Base-by-base conservation (phyloP, 2,888 invertebrate genomes). In the Yponomeuta cagnagella region DNA sequence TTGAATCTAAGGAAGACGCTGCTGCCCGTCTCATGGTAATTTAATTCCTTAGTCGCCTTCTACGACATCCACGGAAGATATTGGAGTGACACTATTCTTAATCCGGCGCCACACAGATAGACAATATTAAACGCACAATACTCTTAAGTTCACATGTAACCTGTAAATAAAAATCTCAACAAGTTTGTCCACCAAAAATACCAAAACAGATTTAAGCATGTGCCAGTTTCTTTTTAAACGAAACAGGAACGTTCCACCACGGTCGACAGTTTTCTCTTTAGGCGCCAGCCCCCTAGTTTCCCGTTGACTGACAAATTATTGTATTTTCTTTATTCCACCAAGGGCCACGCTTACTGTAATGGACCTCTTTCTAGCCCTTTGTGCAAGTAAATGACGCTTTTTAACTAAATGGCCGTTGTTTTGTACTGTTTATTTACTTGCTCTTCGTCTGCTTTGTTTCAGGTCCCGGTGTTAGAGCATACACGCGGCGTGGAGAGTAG, bases 331-430 rank as follows among this genome's bases (percentile, higher is more conserved):
- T 58, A 58, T 58, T 58, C 52, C 15, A 58, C 52, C 15, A 58
- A 58, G 52, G 52, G 23, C 64, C 64, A 23, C 23, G 64, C n/a
- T 64, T 30, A 64, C n/a, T 64, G 30, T 64, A 64, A 64, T 64
- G 64, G 64, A 23, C 23, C 30, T 31, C 67, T 67, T 43, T n/a
- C 43, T 15, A 12, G 52, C 43, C 67, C 43, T 67, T 67, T 67
- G 67, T 67, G 43, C 67, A 67, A 43, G n/a, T 67, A 67, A 67
- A 67, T 43, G 33, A 67, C 15, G 37, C 37, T 37, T 37, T 67
- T 67, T 37, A 37, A 67, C 10, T 15, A 10, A 67, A 67, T 43
- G n/a, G 33, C 31, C 65, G 52, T 15, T 58, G 52, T 58, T 58
- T 58, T 58, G 1, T 58, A 58, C 52, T 58, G 12, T 58, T 58